Evolutionary conservation across 35 echinoderm and acorn worm species (phyloP).

Genomic region (Apostichopus californicus): DNA sequence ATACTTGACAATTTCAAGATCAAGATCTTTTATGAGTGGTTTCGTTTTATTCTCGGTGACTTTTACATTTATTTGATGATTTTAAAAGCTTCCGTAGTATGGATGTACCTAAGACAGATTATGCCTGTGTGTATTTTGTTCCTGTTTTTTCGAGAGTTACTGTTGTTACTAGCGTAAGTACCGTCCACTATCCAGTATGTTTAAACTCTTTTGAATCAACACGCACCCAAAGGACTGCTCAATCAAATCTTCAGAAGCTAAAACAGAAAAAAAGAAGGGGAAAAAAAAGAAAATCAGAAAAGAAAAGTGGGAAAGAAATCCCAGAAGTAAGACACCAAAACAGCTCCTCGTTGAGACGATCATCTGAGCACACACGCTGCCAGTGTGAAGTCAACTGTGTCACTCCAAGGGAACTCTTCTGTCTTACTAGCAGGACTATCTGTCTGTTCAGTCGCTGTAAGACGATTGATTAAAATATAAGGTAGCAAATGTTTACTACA

Average conservation of each 20-base stretch:
- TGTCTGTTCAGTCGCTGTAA: no score
- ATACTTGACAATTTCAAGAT: no score
- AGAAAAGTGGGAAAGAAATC: not conserved
- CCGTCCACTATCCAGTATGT: conserved; percentile 11
- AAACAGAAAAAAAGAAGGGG: not conserved
- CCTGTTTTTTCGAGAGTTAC: not conserved
- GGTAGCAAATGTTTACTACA: no score
- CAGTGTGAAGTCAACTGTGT: conserved; percentile 20
- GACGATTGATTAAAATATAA: no score
- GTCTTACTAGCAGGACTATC: not conserved
- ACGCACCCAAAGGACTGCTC: conserved; percentile 32
- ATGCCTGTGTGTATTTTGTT: not conserved
- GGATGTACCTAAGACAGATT: not conserved
- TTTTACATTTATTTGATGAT: no score
- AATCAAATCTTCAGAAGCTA: conserved; percentile 1
- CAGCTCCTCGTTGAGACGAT: not conserved
- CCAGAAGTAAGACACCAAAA: not conserved
- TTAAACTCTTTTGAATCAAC: conserved; percentile 22
- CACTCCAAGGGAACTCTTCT: not conserved
- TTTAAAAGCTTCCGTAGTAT: conserved; percentile 21
- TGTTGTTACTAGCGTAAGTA: conserved; percentile 29
- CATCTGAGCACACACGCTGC: not conserved
- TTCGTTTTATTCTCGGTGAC: no score
- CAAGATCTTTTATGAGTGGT: no score
- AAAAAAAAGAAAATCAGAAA: not conserved